These are phyloP conservation scores for Colossoma macropomum DNA, from an alignment of 2,113 vertebrate species.

Conservation along the genomic window DNA sequence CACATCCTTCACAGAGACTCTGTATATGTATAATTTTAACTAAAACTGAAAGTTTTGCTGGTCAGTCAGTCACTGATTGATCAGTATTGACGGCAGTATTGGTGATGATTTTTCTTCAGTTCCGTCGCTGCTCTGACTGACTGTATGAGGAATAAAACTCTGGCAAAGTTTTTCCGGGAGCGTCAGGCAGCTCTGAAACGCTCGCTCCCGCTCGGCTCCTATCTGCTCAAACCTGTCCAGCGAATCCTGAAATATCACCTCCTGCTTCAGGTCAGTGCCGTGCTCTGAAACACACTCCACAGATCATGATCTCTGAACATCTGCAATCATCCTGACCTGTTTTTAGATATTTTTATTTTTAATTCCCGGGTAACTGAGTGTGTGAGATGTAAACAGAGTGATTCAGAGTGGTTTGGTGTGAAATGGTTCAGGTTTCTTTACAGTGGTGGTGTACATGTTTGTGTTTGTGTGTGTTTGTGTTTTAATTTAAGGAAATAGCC, in stretches of 20 bases:
- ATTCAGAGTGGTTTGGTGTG: too few species aligned
- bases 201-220: constrained; percentile 90
- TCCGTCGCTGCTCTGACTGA: constrained; percentile 90
- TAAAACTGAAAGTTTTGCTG: too few species aligned
- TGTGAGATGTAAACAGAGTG: too few species aligned
- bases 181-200: constrained; percentile 88
- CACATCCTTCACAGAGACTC: too few species aligned
- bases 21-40: too few species aligned
- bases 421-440: too few species aligned
- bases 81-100: background rate
- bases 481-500: constrained; percentile 88
- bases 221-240: constrained; percentile 95
- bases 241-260: constrained; percentile 98
- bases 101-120: constrained; percentile 72
- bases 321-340: too few species aligned
- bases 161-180: constrained; percentile 92
- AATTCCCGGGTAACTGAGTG: too few species aligned
- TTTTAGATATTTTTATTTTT: too few species aligned
- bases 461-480: background rate
- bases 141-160: constrained; percentile 91
- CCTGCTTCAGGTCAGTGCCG: constrained; percentile 86
- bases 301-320: too few species aligned
- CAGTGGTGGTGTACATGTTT: too few species aligned
- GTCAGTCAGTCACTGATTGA: too few species aligned
- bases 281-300: background rate